These are phyloP conservation scores for Petroica traversi DNA, from an alignment of 2,113 vertebrate species.

Conservation along the genomic window DNA sequence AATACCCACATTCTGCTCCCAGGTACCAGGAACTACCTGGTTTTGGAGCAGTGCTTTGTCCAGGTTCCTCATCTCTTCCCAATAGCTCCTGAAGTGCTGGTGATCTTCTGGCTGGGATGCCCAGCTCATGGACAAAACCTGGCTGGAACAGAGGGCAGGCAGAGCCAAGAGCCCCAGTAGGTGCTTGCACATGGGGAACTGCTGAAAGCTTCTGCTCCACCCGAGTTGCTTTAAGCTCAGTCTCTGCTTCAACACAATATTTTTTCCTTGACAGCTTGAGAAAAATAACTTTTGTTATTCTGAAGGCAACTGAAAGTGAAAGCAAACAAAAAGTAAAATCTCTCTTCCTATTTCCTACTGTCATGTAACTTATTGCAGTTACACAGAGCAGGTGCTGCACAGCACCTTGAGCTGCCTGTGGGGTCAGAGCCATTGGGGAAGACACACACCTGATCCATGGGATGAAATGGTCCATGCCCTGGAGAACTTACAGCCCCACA, in stretches of 20 bases:
- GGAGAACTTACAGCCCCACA: accelerated
- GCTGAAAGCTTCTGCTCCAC: neutral
- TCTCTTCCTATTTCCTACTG: neutral
- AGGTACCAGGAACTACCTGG: accelerated
- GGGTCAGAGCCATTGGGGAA: neutral
- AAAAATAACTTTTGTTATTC: neutral
- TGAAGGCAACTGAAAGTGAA: neutral
- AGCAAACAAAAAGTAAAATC: neutral
- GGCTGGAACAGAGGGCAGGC: neutral
- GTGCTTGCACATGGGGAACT: neutral
- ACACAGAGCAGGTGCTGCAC: accelerated
- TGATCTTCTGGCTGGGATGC: neutral
- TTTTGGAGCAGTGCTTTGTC: neutral
- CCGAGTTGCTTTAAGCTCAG: neutral
- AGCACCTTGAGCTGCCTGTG: accelerated
- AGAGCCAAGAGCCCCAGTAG: neutral
- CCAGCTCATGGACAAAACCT: neutral
- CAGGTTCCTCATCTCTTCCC: neutral
- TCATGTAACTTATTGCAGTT: neutral
- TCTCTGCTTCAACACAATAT: neutral
- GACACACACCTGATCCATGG: neutral
- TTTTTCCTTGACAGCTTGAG: neutral
- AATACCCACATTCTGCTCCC: neutral
- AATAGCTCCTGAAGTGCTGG: neutral
- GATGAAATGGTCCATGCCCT: neutral